A percentile compares a stretch with the other conserved stretches of the same genome.
Conservation (phyloP, 1,140 invertebrate species). For the Eueides isabella region DNA sequence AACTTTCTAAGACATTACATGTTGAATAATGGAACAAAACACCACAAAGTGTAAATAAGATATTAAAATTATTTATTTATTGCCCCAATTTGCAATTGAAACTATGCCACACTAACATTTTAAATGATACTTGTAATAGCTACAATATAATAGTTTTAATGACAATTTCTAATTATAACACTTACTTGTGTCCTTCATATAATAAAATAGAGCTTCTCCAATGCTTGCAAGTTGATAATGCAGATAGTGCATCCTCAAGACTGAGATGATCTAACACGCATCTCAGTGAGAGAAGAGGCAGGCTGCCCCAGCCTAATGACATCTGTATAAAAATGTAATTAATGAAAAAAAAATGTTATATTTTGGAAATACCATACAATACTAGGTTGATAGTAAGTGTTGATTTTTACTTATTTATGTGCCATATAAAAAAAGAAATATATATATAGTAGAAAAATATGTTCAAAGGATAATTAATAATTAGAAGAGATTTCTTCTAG, state of each 20-base stretch:
- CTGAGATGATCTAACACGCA: conserved; percentile 63
- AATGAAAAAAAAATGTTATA: no score
- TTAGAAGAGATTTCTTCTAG: no score
- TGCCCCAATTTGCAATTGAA: no score
- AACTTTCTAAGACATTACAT: no score
- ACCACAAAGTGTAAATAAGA: no score
- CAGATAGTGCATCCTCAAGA: conserved; percentile 62
- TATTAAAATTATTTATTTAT: no score
- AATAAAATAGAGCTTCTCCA: conserved; percentile 62
- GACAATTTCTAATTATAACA: conserved; percentile 24
- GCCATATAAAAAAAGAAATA: neutral
- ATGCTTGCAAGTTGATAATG: conserved; percentile 65
- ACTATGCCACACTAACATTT: neutral
- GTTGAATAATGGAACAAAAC: no score
- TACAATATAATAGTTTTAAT: neutral
- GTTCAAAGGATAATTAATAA: no score
- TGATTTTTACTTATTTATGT: no score
- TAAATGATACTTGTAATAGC: neutral
- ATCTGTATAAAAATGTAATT: conserved; percentile 46
- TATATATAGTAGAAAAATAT: no score
- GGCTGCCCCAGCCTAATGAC: conserved; percentile 57
- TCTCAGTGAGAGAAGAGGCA: conserved; percentile 67
- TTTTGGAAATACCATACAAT: no score
- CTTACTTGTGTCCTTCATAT: conserved; percentile 67
- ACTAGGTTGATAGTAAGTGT: no score